These are phyloP conservation scores for Prenolepis imparis DNA, from an alignment of 2,888 invertebrate genomes.

Conservation along the genomic window DNA sequence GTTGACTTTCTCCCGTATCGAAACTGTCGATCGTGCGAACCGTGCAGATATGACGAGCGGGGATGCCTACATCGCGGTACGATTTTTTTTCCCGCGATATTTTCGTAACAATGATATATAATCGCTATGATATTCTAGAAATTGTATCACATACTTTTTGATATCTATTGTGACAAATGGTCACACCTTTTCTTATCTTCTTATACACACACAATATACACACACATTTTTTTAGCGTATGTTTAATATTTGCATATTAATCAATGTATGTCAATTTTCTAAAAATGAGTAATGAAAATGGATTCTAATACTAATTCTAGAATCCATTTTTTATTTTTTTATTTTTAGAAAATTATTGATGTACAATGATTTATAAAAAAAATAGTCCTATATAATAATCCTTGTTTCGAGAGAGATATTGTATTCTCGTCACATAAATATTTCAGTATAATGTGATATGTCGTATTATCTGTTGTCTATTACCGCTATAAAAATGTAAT, in stretches of 20 bases:
- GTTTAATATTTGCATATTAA: not conserved
- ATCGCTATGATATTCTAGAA: not conserved
- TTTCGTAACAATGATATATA: not conserved
- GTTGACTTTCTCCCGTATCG: constrained; percentile 77
- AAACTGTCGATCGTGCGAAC: constrained; percentile 73
- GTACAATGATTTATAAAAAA: too few relatives aligned
- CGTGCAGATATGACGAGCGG: constrained; percentile 61
- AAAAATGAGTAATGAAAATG: not conserved
- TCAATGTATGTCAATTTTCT: not conserved
- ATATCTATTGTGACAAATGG: not conserved
- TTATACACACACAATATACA: too few relatives aligned
- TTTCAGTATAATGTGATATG: not conserved
- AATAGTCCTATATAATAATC: too few relatives aligned
- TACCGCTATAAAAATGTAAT: too few relatives aligned
- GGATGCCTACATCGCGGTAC: constrained; percentile 9
- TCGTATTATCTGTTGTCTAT: not conserved
- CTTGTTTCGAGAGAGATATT: not conserved
- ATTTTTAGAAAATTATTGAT: too few relatives aligned
- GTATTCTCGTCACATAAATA: not conserved
- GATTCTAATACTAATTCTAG: too few relatives aligned
- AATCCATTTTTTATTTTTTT: too few relatives aligned
- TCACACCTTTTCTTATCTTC: not conserved
- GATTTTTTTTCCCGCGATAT: not conserved
- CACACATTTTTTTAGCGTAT: not conserved
- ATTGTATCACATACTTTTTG: not conserved